Base-by-base conservation (phyloP, 1,140 invertebrate species). In the Agrilus planipennis region DNA sequence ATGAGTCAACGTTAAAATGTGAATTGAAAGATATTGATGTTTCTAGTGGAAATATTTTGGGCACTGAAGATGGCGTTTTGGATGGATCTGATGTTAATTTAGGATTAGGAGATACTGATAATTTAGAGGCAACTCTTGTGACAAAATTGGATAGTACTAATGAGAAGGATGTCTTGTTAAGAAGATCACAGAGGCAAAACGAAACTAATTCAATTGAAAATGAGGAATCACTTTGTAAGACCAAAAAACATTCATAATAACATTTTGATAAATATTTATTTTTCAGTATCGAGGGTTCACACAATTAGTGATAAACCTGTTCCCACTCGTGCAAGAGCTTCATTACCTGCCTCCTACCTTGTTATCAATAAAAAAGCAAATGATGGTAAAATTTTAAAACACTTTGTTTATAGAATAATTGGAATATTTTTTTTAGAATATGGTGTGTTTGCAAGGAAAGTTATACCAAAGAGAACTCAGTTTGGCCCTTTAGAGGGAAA, bases 401-500 rank as follows among this genome's bases (percentile, higher is more conserved):
- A 14, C 11, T 23, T 17, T 28, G 5, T 28, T 23, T 34, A 34
- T 34, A 34, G 10, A 7, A 15, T 6, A 34, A 35, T 10, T 19
- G n/a, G n/a, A n/a, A n/a, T n/a, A n/a, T n/a, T 21, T 35, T 21
- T 11, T 21, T 12, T 52, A 66, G 75, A 71, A 29, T 70, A 70
- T 50, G 80, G 78, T 4, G 76, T 87, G 22, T 84, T 83, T 68
- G 78, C 81, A 1, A 79, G 77, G 51, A 72, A 76, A 57, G 60
- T 63, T 16, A 81, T 88, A 42, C 72, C 76, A 16, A 76, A 72
- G 45, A 61, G 72, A 34, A 81, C 79, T 0, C 77, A 82, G 53
- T 88, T 88, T 69, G 83, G 84, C 9, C 83, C 84, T 2, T 70
- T 85, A 44, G 77, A 84, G 57, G 84, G 81, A 7, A 65, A 79